These are phyloP conservation scores for Barbus barbus DNA, from an alignment of 2,113 vertebrate genomes.

Conservation along the genomic window DNA sequence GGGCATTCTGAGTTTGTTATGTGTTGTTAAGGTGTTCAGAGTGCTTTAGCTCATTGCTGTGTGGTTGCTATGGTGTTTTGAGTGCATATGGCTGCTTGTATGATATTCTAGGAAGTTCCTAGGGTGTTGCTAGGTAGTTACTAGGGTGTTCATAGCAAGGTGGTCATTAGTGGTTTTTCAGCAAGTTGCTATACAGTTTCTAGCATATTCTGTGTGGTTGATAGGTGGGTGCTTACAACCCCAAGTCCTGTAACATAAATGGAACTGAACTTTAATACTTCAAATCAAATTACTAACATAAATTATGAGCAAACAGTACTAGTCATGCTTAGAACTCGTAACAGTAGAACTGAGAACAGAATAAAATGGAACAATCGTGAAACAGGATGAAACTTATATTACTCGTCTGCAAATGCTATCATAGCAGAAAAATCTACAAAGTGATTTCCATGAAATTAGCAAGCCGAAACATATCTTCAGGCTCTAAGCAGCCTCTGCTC, in stretches of 20 bases:
- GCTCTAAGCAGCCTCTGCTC: constrained; percentile 28
- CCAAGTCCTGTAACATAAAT: background rate
- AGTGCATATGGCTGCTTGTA: no score
- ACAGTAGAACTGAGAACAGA: background rate
- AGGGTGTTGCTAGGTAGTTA: background rate
- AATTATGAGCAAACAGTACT: background rate
- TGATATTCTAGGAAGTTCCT: no score
- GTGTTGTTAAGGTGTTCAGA: no score
- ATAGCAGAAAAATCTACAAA: constrained; percentile 15
- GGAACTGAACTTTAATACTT: background rate
- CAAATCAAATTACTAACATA: background rate
- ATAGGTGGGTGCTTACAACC: background rate
- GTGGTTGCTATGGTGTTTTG: background rate
- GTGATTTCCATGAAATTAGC: constrained; percentile 51
- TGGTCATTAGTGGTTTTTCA: background rate
- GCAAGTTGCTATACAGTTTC: background rate
- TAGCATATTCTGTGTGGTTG: background rate
- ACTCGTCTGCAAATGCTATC: constrained; percentile 30
- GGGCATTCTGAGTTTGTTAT: background rate
- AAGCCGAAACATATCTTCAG: constrained; percentile 27
- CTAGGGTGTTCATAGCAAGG: background rate
- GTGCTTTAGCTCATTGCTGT: background rate
- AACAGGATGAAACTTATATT: background rate
- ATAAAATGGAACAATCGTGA: constrained; percentile 8
- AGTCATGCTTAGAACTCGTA: background rate